Conservation (phyloP, 2,888 invertebrate species). For the Rapana venosa region DNA sequence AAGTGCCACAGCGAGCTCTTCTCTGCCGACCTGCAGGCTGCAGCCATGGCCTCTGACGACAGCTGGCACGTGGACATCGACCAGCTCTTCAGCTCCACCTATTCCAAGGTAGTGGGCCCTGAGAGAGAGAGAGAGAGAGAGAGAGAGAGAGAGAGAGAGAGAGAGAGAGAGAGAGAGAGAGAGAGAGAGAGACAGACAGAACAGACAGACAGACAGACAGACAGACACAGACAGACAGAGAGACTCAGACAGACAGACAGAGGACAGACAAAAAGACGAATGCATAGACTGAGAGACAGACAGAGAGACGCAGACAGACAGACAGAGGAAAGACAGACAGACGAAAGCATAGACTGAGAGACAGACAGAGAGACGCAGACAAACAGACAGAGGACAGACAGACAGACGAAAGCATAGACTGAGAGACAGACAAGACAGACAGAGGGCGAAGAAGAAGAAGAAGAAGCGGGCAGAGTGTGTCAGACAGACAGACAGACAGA, state of each 20-base stretch:
- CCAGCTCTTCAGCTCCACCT: constrained; percentile 59
- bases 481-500: no score
- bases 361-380: not conserved
- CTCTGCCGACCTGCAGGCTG: constrained; percentile 43
- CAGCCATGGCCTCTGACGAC: constrained; percentile 38
- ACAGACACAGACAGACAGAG: not conserved
- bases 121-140: no score
- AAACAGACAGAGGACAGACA: no score
- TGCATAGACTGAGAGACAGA: not conserved
- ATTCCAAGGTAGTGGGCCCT: constrained; percentile 35
- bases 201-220: no score
- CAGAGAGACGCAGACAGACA: not conserved
- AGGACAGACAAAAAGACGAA: no score
- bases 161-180: no score
- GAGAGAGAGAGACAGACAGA: not conserved
- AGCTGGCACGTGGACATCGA: constrained; percentile 57
- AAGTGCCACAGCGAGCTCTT: constrained; percentile 58
- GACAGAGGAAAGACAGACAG: not conserved
- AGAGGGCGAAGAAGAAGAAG: no score
- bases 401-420: no score
- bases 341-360: not conserved
- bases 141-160: no score
- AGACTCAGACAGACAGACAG: not conserved
- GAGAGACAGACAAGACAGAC: no score
- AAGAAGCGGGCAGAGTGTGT: no score